A percentile compares a stretch with the other conserved stretches of the same genome.
These are phyloP conservation scores for Nephrotoma appendiculata DNA, from an alignment of 2,888 invertebrate genomes.

Conservation along the genomic window DNA sequence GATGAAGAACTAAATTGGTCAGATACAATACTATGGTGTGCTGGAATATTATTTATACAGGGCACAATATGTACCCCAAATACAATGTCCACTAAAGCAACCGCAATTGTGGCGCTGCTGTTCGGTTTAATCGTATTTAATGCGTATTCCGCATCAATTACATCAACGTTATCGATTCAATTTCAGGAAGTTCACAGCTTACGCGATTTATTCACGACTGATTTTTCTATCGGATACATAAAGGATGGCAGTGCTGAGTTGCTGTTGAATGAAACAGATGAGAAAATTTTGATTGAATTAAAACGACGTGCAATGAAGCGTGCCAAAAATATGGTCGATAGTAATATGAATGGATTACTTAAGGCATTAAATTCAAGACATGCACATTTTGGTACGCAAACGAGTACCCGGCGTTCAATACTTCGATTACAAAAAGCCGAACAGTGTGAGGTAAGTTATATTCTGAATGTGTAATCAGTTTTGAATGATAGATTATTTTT, in stretches of 20 bases:
- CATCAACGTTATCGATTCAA: constrained; percentile 47
- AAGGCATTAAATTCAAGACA: not conserved
- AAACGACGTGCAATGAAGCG: not conserved
- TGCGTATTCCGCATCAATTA: constrained; percentile 51
- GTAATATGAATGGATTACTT: not conserved
- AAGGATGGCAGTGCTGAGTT: constrained; percentile 44
- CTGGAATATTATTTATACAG: constrained; percentile 3
- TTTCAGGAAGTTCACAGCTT: constrained; percentile 39
- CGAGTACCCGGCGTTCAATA: not conserved
- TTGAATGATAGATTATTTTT: not conserved
- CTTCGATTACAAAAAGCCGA: not conserved
- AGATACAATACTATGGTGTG: not conserved
- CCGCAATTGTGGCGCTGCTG: constrained; percentile 40
- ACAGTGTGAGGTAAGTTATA: not conserved
- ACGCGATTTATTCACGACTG: constrained; percentile 40
- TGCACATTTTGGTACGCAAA: not conserved
- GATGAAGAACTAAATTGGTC: not conserved
- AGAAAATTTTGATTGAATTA: not conserved
- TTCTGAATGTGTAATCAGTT: not conserved
- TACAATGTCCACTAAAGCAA: constrained; percentile 40
- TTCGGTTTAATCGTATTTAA: constrained; percentile 49
- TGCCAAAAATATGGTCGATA: not conserved
- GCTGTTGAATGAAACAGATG: constrained; percentile 36
- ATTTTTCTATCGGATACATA: constrained; percentile 45
- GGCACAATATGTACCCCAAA: constrained; percentile 44